Conservation (phyloP, 2,113 vertebrate genomes). For the Naja naja region DNA sequence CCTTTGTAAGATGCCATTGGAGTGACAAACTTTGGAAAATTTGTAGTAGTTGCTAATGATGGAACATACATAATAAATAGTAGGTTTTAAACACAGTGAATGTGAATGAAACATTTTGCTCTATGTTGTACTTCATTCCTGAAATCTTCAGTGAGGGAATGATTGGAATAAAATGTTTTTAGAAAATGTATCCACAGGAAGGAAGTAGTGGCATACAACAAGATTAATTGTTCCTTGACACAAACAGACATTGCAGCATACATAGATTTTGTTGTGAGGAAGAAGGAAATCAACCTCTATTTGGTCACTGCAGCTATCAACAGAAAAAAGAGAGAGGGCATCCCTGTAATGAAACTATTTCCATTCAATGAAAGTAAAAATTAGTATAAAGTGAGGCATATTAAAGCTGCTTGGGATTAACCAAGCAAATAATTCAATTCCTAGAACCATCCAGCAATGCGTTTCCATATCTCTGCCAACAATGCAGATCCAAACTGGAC, state of each 20-base stretch:
- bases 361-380: not conserved
- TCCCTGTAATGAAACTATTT: not conserved
- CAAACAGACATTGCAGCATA: conserved; percentile 23
- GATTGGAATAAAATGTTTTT: conserved; percentile 48
- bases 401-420: too few species aligned
- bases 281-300: not conserved
- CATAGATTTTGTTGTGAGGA: not conserved
- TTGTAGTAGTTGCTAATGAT: conserved; percentile 67
- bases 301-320: not conserved
- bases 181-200: conserved; percentile 46
- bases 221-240: conserved; percentile 21
- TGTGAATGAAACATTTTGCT: conserved; percentile 71
- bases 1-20: conserved; percentile 47
- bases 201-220: not conserved
- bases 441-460: too few species aligned
- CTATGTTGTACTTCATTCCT: conserved; percentile 62
- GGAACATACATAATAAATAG: conserved; percentile 76
- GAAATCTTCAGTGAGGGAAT: conserved; percentile 56
- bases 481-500: too few species aligned
- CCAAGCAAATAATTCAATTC: too few species aligned
- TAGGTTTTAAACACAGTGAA: conserved; percentile 72
- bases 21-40: conserved; percentile 58
- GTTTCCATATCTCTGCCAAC: too few species aligned
- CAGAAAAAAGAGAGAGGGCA: not conserved
- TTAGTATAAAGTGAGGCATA: not conserved